Evolutionary conservation across 2,888 invertebrate species (phyloP).

Genomic region (Tiliacea aurago): DNA sequence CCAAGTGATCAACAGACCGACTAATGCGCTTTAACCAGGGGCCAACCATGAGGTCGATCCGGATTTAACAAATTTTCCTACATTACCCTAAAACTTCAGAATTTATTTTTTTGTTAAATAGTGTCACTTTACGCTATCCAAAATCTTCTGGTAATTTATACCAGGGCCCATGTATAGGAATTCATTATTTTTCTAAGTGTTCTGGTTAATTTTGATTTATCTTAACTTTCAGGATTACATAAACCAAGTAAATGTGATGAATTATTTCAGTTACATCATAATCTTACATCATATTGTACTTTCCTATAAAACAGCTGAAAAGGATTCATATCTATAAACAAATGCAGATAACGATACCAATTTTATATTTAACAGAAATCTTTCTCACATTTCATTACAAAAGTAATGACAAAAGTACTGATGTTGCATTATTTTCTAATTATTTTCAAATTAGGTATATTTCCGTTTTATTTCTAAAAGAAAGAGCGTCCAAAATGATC

Average conservation of each 20-base stretch:
- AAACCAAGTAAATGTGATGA: conserved; percentile 12
- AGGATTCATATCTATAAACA: conserved; percentile 3
- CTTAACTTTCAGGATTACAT: neutral
- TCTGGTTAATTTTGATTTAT: neutral
- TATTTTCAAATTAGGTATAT: conserved; percentile 79
- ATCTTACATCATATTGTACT: conserved; percentile 1
- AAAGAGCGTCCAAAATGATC: conserved; percentile 68
- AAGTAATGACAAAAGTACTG: conserved; percentile 70
- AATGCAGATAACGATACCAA: conserved; percentile 32
- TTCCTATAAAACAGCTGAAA: conserved; percentile 19
- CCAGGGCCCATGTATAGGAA: neutral
- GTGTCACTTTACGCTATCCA: neutral
- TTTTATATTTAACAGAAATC: conserved; percentile 56
- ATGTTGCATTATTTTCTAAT: conserved; percentile 73
- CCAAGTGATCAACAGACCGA: conserved; percentile 79
- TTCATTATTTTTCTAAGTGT: neutral
- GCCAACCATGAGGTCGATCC: conserved; percentile 72
- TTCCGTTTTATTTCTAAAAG: conserved; percentile 70
- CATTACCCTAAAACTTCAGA: neutral
- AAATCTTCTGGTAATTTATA: neutral
- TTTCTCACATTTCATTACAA: conserved; percentile 81
- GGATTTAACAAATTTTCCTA: conserved; percentile 44
- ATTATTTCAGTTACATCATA: conserved; percentile 17
- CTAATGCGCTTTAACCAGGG: conserved; percentile 78
- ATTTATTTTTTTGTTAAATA: neutral